Evolutionary conservation across 2,113 vertebrate genomes (phyloP), one percentile per base, ranked within the genome.

Genomic region (Zosterops hypoxanthus): DNA sequence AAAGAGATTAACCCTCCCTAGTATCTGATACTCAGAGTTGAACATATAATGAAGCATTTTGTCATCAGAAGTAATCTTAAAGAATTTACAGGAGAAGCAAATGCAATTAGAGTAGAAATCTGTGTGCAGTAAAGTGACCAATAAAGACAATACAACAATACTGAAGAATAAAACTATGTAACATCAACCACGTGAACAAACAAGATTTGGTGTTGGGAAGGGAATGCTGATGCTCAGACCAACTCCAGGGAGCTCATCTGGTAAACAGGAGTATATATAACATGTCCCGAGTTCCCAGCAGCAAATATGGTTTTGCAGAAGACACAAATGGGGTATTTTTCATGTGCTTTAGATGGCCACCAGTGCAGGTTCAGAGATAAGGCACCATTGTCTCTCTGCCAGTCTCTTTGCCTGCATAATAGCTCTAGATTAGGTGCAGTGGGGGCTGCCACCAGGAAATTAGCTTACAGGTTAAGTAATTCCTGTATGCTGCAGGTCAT

Each of bases 341-440:
- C 42, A 34, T 11, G 14, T 49, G 9, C 31, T 87, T 69, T 49
- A 61, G 72, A 31, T 46, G 47, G 52, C 47, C 3, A 0, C 20
- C 13, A 55, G 60, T 3, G 3, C 56, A 84, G 29, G 55, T 34
- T 66, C 19, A 18, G 46, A 57, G 53, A 22, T 36, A 42, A 31
- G 36, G 26, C 22, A 44, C 41, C 2, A 0, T 2, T 84, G 26
- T 24, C 28, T 31, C 13, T 52, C 55, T 31, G 49, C 24, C 7
- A 2, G 28, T 59, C 41, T 77, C 34, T 66, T 52, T 73, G 53
- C 18, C 31, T 7, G 4, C 9, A 69, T 65, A 0, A 0, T 23
- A 46, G 36, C 36, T 72, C 65, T 36, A n/a, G 23, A 15, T 21
- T n/a, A n/a, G 39, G 47, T 33, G n/a, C 9, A 6, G 20, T 28